phyloP scores from a whole-genome alignment of 1,140 invertebrate species.

The Pinna nobilis region DNA sequence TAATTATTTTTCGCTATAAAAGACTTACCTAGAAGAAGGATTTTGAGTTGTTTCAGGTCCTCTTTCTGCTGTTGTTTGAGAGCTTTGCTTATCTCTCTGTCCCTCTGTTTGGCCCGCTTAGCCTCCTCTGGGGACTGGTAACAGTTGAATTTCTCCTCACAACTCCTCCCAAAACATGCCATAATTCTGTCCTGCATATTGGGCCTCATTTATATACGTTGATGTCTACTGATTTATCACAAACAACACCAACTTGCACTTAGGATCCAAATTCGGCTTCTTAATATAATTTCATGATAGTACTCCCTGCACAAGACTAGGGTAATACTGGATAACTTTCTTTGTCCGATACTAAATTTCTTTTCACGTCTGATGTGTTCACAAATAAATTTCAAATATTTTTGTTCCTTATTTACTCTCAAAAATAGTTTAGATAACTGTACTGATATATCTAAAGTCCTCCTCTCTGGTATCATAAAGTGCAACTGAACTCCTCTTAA shows the following conservation, averaged over 20 bases:
- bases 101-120: constrained; percentile 50
- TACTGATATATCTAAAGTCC: too few species aligned
- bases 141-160: constrained; percentile 9
- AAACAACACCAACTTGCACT: neutral
- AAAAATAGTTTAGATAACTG: too few species aligned
- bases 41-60: constrained; percentile 61
- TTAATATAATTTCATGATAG: constrained; percentile 1
- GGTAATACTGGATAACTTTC: too few species aligned
- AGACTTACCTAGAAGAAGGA: constrained; percentile 64
- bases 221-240: too few species aligned
- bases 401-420: too few species aligned
- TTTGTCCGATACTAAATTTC: too few species aligned
- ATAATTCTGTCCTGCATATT: constrained; percentile 9
- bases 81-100: constrained; percentile 60
- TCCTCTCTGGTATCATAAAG: too few species aligned
- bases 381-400: too few species aligned
- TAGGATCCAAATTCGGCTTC: neutral
- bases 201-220: neutral
- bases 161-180: constrained; percentile 13
- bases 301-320: neutral
- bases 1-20: too few species aligned
- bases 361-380: too few species aligned
- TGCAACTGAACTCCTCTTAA: too few species aligned
- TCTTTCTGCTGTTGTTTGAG: constrained; percentile 61
- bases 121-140: constrained; percentile 44